Base-by-base conservation (phyloP, 1,140 invertebrate species). In the Phocides pigmalion region DNA sequence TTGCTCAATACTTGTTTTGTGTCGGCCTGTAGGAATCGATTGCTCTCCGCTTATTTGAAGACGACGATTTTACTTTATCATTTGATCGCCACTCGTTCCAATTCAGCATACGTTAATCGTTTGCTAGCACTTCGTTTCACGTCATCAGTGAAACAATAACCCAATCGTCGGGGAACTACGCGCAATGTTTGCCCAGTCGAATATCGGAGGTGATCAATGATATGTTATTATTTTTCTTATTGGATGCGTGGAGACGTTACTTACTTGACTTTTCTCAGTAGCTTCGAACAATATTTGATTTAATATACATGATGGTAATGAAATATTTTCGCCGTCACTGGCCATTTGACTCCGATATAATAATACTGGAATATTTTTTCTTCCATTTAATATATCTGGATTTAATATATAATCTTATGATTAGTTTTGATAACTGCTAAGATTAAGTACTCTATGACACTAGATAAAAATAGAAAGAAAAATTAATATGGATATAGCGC, bases 211-310 rank as follows among this genome's bases (percentile, higher is more conserved):
- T 56, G 53, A 56, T 56, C 53, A 56, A 44, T 42, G 51, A 56
- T 42, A 41, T 56, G 51, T 56, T 56, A 56, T 56, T 56, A 56
- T 56, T 56, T 56, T 42, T 56, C 35, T 56, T 56, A 56, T 56
- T 56, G 39, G 39, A 56, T 56, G 37, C 53, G 53, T 56, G 22
- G 25, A 32, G 25, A 32, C 1, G 20, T 49, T 25, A 35, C 39
- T 42, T 17, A 35, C 25, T 51, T 51, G 47, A 53, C 50, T 53
- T 53, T 53, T 9, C 32, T 53, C 50, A 53, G 50, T 9, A 39
- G 9, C 35, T 9, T 39, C 32, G 0, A 53, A 53, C 50, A 53
- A 39, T 53, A 53, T 53, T 53, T 53, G 35, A 39, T 53, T 11
- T 16, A 20, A 39, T 39, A 51, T 50, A 50, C 15, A 51, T 37